Conservation (phyloP, 2,888 invertebrate genomes). For the Trachelus troglodyta region DNA sequence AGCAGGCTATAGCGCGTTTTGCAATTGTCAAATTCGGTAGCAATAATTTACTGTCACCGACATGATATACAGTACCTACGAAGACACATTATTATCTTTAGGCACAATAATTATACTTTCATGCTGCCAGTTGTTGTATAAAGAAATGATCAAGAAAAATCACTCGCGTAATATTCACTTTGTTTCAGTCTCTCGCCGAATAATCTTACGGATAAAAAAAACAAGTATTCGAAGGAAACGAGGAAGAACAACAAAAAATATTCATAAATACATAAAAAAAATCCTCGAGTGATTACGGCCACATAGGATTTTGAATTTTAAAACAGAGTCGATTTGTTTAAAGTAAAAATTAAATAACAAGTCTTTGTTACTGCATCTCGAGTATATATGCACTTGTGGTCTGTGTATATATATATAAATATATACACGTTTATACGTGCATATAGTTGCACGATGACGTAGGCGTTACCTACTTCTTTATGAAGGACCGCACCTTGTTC, state of each 20-base stretch:
- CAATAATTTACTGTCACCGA: conserved; percentile 5
- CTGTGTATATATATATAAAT: background rate
- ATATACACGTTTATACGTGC: background rate
- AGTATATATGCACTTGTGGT: background rate
- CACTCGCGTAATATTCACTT: conserved; percentile 10
- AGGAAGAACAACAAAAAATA: background rate
- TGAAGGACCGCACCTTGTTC: conserved; percentile 60
- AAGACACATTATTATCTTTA: conserved; percentile 33
- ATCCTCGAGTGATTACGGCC: background rate
- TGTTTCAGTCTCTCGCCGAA: conserved; percentile 8
- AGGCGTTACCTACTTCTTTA: conserved; percentile 46
- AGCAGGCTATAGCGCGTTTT: conserved; percentile 32
- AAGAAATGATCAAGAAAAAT: conserved; percentile 8
- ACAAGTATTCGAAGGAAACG: conserved; percentile 5
- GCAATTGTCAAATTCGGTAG: conserved; percentile 12
- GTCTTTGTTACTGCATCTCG: conserved; percentile 34
- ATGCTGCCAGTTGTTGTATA: conserved; percentile 52
- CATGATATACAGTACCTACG: conserved; percentile 9
- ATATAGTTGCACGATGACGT: background rate
- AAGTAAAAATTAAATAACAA: conserved; percentile 44
- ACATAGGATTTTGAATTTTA: background rate
- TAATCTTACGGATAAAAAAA: background rate
- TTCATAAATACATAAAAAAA: background rate
- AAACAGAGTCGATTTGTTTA: background rate
- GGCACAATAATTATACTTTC: conserved; percentile 49